A percentile compares a stretch with the other conserved stretches of the same genome.
These are phyloP conservation scores for Marisa cornuarietis DNA, from an alignment of 1,140 invertebrate species.

Conservation along the genomic window DNA sequence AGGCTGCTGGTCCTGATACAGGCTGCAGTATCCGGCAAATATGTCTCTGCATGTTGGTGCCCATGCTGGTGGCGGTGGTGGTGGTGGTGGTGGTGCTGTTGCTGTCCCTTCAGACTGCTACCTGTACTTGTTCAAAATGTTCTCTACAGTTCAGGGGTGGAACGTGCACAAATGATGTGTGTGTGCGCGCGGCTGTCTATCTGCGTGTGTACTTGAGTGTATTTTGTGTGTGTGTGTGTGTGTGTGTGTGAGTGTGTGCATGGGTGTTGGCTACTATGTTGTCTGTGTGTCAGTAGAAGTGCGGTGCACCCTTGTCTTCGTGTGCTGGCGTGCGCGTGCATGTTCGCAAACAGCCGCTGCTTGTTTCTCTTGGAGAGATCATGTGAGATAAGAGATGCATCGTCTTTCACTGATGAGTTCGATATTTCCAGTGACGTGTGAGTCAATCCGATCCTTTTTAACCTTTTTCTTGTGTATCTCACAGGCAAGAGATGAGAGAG, in stretches of 20 bases:
- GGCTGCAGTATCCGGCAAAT: no score
- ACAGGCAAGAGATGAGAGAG: no score
- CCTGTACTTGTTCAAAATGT: background rate
- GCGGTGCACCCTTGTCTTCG: no score
- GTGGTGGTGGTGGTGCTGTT: no score
- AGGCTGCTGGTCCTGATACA: no score
- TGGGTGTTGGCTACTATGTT: background rate
- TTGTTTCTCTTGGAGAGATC: background rate
- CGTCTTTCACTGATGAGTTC: background rate
- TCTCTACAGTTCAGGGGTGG: background rate
- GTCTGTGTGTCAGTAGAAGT: background rate
- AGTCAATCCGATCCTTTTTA: background rate
- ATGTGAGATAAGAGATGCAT: no score
- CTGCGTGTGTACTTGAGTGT: slow-evolving; percentile 3
- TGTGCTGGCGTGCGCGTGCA: no score
- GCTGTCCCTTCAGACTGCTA: background rate
- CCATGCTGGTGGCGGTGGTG: no score
- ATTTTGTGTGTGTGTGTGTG: slow-evolving; percentile 10
- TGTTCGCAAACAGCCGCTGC: no score
- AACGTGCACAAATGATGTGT: background rate
- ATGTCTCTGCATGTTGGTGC: no score
- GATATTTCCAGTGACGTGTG: background rate
- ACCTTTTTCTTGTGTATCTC: no score
- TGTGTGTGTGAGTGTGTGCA: background rate
- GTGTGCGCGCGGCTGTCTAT: background rate